These are phyloP conservation scores for Indicator indicator DNA, from an alignment of 2,113 vertebrate species.

Conservation along the genomic window DNA sequence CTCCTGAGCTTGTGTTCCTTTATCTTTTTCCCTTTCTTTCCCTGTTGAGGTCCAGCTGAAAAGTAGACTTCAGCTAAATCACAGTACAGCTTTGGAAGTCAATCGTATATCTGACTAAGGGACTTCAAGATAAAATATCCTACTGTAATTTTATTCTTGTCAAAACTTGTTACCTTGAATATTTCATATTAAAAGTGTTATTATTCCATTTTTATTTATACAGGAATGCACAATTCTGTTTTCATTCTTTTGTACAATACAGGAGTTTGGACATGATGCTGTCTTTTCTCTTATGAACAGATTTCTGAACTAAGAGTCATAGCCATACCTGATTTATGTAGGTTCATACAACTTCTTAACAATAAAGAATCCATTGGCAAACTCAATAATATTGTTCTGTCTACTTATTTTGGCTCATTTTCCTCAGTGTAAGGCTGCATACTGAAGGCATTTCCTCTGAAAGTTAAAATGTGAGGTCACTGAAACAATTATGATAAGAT, in stretches of 20 bases:
- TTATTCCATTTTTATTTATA: neutral
- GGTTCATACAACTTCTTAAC: neutral
- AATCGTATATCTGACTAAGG: neutral
- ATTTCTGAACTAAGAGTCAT: neutral
- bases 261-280: neutral
- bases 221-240: neutral
- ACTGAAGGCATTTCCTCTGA: conserved; percentile 47
- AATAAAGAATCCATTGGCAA: neutral
- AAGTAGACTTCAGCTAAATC: neutral
- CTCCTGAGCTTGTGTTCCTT: neutral
- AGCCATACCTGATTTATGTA: neutral
- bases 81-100: neutral
- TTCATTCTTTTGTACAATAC: neutral
- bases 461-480: conserved; percentile 41
- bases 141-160: neutral
- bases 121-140: neutral
- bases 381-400: neutral
- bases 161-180: neutral
- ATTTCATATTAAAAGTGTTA: neutral
- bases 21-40: neutral
- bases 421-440: neutral
- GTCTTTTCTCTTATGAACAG: neutral
- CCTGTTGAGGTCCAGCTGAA: neutral
- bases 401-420: conserved; percentile 26
- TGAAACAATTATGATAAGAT: conserved; percentile 20